Evolutionary conservation across 2,113 vertebrate species (phyloP), one percentile per base, ranked within the genome.

Genomic region (Ptilorrhoa leucosticta): DNA sequence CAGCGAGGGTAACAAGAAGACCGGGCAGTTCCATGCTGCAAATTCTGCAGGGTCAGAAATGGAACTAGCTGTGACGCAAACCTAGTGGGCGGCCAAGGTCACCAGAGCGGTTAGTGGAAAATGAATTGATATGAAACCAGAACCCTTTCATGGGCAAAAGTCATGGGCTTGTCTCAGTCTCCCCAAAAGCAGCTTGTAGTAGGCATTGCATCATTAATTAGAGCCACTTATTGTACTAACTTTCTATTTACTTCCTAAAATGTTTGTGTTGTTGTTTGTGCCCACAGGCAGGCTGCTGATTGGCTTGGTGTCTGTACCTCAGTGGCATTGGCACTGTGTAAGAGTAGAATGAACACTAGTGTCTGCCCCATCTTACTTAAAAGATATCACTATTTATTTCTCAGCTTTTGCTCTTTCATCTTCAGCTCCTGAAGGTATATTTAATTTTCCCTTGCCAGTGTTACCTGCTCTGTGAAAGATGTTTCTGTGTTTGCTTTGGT

Each of bases 41-140:
- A 3, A 15, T 56, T 57, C 50, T 19, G 12, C 12, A 7, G 31
- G 37, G 31, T 15, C 47, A 56, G 70, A 23, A 42, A 8, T 11
- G 11, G 14, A 45, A 11, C 13, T 6, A 48, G 33, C 10, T 11
- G 48, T 6, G 4, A 7, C 0, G 1, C 27, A 31, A 39, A 5
- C 22, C 10, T 5, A 8, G 2, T 11, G 16, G 39, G 26, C 1
- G 0, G 42, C 57, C n/a, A 1, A 7, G 23, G 28, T 28, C 13
- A 1, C 16, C 17, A 8, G n/a, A 27, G 51, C 1, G 0, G 24
- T 1, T 21, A 31, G 1, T 2, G 18, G 35, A 39, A 21, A 35
- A 31, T 0, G 2, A 37, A 11, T 4, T 17, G 35, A 2, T 0
- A 0, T 8, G 31, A 40, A 85, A 37, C 3, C 6, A 15, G 13